Conservation (phyloP, 1,140 invertebrate genomes). For the Drosophila pachea region DNA sequence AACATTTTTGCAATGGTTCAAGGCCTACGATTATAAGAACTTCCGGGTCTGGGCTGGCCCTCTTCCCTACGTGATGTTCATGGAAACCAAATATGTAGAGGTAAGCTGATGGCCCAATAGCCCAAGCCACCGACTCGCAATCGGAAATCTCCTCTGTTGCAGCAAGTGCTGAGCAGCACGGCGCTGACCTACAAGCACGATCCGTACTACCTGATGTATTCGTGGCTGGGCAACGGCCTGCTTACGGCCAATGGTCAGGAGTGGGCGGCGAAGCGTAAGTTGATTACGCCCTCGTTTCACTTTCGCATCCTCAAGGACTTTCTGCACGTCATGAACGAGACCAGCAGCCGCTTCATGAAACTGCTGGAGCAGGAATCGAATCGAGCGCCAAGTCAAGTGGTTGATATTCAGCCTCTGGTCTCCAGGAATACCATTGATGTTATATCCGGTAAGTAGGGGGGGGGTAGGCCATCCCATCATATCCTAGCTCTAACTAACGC, state of each 20-base stretch:
- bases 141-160: neutral
- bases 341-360: conserved; percentile 82
- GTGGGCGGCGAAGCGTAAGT: conserved; percentile 49
- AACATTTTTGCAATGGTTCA: conserved; percentile 16
- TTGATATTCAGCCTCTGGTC: conserved; percentile 49
- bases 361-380: conserved; percentile 54
- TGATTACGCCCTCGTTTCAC: conserved; percentile 90
- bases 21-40: conserved; percentile 30
- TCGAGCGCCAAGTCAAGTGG: conserved; percentile 5
- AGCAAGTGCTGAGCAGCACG: conserved; percentile 50
- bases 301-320: conserved; percentile 89
- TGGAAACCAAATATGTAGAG: conserved; percentile 43
- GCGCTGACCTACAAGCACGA: conserved; percentile 45
- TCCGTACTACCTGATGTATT: conserved; percentile 72
- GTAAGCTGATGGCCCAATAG: conserved; percentile 12
- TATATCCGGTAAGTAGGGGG: conserved; percentile 44
- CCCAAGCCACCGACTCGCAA: too few relatives aligned
- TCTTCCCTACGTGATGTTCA: conserved; percentile 22
- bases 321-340: conserved; percentile 84
- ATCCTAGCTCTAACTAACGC: too few relatives aligned
- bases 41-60: conserved; percentile 34
- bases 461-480: neutral
- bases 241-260: conserved; percentile 63
- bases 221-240: conserved; percentile 78
- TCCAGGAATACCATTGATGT: conserved; percentile 49